These are phyloP conservation scores for Agriotes lineatus DNA, from an alignment of 2,888 invertebrate species.

Conservation along the genomic window DNA sequence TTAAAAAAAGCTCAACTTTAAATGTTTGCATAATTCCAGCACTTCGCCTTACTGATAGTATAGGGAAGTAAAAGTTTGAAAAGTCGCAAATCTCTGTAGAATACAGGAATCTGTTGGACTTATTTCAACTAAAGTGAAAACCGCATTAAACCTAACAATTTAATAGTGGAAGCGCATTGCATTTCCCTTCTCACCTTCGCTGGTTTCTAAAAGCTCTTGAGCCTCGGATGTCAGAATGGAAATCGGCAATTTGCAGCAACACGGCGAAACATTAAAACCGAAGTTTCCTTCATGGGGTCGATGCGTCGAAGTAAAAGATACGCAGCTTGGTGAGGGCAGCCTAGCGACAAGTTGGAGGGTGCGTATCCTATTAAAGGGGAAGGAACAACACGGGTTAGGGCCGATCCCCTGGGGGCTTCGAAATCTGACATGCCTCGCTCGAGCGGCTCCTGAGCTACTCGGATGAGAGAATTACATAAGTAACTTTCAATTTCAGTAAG, in stretches of 20 bases:
- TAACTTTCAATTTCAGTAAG: conserved; percentile 36
- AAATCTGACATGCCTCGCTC: conserved; percentile 53
- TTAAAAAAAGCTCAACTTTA: too few relatives aligned
- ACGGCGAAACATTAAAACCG: neutral
- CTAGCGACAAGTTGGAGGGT: conserved; percentile 24
- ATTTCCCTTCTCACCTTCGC: too few relatives aligned
- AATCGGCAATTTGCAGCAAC: neutral
- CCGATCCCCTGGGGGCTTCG: conserved; percentile 44
- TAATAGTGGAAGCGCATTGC: too few relatives aligned
- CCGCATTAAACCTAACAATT: too few relatives aligned
- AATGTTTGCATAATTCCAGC: too few relatives aligned
- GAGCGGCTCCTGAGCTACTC: conserved; percentile 40
- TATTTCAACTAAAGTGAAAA: too few relatives aligned
- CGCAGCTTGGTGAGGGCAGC: neutral
- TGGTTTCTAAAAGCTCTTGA: too few relatives aligned
- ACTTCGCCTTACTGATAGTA: too few relatives aligned
- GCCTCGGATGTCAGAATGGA: too few relatives aligned
- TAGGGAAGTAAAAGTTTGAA: too few relatives aligned
- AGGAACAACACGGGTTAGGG: conserved; percentile 35
- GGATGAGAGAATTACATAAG: conserved; percentile 36
- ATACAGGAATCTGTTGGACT: too few relatives aligned
- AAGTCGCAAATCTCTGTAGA: too few relatives aligned
- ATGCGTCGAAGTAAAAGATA: conserved; percentile 3
- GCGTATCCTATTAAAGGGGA: conserved; percentile 39
- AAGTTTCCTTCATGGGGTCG: neutral